Conservation (phyloP, 2,888 invertebrate species). For the Adineta ricciae region DNA sequence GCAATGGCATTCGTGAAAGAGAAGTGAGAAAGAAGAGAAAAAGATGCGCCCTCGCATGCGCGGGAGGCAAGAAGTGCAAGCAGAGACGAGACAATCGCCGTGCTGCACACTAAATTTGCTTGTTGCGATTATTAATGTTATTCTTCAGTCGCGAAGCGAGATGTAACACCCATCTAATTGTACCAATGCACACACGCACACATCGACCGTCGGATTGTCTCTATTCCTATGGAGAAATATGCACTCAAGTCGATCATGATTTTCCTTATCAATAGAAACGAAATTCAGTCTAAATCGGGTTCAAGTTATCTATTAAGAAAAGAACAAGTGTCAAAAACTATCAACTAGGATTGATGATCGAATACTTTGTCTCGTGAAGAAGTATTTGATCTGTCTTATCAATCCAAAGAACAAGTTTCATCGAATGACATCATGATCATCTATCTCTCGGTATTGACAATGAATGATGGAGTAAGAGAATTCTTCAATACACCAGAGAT, state of each 20-base stretch:
- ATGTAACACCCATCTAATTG: neutral
- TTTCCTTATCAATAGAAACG: too few relatives aligned
- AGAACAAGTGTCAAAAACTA: constrained; percentile 5
- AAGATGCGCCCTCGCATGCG: neutral
- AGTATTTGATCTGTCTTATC: neutral
- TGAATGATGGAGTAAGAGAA: neutral
- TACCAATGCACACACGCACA: neutral
- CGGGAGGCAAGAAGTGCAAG: neutral
- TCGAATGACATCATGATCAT: neutral
- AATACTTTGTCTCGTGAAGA: neutral
- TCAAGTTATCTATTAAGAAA: neutral
- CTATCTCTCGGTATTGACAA: neutral
- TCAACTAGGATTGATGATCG: neutral
- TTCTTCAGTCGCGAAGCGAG: neutral
- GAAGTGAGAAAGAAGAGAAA: neutral
- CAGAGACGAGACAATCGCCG: neutral
- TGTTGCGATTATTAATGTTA: neutral
- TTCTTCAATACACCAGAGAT: neutral
- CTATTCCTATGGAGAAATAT: neutral
- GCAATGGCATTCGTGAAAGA: neutral
- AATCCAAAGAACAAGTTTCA: neutral
- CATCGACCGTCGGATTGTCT: neutral
- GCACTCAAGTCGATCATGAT: neutral
- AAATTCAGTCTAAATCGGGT: neutral
- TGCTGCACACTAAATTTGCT: neutral